Percentiles rank a stretch among this genome's conserved stretches.
These are phyloP conservation scores for Ascaphus truei DNA, from an alignment of 2,113 vertebrate genomes.

Conservation along the genomic window DNA sequence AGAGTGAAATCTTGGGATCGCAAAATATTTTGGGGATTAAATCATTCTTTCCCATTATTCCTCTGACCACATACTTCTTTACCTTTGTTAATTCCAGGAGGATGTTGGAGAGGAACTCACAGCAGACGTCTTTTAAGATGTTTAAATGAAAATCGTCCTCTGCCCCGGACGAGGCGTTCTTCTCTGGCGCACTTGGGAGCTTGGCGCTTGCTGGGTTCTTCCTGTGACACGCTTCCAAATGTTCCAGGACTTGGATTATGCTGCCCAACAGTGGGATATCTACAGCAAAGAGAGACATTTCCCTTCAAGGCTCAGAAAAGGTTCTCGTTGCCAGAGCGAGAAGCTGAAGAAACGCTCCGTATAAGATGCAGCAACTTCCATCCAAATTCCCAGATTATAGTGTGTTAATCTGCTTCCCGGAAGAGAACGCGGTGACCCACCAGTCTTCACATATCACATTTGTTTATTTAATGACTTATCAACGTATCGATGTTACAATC, in stretches of 20 bases:
- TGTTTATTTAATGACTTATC: too few relatives aligned
- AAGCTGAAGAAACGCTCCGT: too few relatives aligned
- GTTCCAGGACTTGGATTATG: slow-evolving; percentile 76
- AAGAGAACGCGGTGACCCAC: too few relatives aligned
- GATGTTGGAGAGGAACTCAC: slow-evolving; percentile 84
- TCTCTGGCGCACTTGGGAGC: slow-evolving; percentile 38
- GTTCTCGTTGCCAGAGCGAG: too few relatives aligned
- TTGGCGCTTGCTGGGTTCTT: slow-evolving; percentile 45
- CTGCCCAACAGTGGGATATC: slow-evolving; percentile 75
- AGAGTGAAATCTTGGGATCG: too few relatives aligned
- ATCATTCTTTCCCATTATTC: neutral
- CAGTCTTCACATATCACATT: too few relatives aligned
- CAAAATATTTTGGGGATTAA: neutral
- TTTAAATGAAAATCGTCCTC: slow-evolving; percentile 75
- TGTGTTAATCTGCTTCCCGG: too few relatives aligned
- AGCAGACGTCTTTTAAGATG: slow-evolving; percentile 78
- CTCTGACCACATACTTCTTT: slow-evolving; percentile 12
- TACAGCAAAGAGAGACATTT: slow-evolving; percentile 39
- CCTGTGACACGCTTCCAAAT: slow-evolving; percentile 61
- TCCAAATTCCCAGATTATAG: too few relatives aligned
- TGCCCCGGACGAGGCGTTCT: neutral
- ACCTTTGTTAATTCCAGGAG: slow-evolving; percentile 70
- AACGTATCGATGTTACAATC: too few relatives aligned
- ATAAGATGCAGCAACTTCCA: too few relatives aligned
- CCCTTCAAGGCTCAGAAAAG: too few relatives aligned